Evolutionary conservation across 2,888 invertebrate species (phyloP), one percentile per base, ranked within the genome.

Genomic region (Phyto melanocephala): DNA sequence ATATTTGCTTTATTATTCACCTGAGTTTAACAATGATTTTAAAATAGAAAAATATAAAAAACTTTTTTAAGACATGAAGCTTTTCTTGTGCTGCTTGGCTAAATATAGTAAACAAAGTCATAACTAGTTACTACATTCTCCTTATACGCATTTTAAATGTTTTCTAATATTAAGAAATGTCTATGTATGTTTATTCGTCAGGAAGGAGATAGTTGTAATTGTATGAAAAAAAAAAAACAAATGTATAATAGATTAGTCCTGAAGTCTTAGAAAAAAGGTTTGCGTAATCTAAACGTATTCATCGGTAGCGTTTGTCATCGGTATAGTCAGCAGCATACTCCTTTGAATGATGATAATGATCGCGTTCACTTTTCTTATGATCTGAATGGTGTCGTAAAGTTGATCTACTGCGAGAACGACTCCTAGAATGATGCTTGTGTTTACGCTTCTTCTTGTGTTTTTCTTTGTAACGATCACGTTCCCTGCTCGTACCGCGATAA

Each of bases 381-480:
- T 87, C 77, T 3, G 80, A 77, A 8, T 56, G 75, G 5, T 75
- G 67, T 33, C 89, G 80, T 45, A 76, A 76, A n/a, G 52, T 63
- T 33, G 81, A 81, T 3, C 87, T 87, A 62, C 89, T 87, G 33
- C 88, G 86, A 40, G 89, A 90, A 20, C 89, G 89, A 71, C 89
- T 90, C 60, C 87, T 88, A 62, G 88, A 90, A 76, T 85, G 86
- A 54, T 89, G 89, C 70, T 88, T 87, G 62, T 91, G 90, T 78
- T 90, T 91, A 76, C 90, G 90, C 81, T 90, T 90, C 65, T 89
- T 90, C 83, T 90, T 90, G 68, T 89, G 89, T 75, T 90, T 90
- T 83, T 89, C 89, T 67, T 87, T 86, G 70, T 88, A 87, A 7
- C 86, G 86, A 24, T 87, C 87, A 42, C 83, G 86, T 52, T 86